Evolutionary conservation across 2,888 invertebrate genomes (phyloP).

Genomic region (Xestobium rufovillosum): DNA sequence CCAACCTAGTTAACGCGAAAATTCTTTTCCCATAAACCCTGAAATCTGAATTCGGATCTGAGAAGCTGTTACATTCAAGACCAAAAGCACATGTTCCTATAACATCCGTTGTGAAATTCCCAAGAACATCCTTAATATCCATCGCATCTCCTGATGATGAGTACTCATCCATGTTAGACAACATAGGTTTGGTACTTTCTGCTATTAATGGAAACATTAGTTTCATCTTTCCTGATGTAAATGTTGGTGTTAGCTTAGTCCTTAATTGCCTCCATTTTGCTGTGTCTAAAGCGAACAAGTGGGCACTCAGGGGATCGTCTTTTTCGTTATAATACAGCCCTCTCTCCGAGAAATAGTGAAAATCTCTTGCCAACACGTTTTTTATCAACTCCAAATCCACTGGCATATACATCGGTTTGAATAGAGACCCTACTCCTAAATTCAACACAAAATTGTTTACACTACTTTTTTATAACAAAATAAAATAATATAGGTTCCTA

Average conservation of each 20-base stretch:
- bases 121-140: conserved; percentile 35
- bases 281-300: conserved; percentile 48
- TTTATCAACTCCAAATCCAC: conserved; percentile 22
- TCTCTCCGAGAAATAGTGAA: conserved; percentile 52
- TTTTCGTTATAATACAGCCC: conserved; percentile 50
- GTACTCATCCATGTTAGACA: not conserved
- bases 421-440: too few species aligned
- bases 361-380: conserved; percentile 50
- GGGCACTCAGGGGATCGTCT: conserved; percentile 49
- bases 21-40: conserved; percentile 24
- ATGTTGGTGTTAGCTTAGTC: conserved; percentile 53
- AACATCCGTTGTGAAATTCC: conserved; percentile 50
- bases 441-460: too few species aligned
- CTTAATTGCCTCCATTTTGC: conserved; percentile 54
- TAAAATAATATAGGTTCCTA: conserved; percentile 14
- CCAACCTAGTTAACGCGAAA: conserved; percentile 15
- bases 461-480: too few species aligned
- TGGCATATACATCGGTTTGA: conserved; percentile 19
- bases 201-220: conserved; percentile 53
- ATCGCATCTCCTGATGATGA: conserved; percentile 26
- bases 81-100: conserved; percentile 54
- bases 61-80: conserved; percentile 50
- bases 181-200: conserved; percentile 42
- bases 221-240: conserved; percentile 56
- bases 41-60: conserved; percentile 47